These are phyloP conservation scores for Castor canadensis DNA, from an alignment of 2,113 vertebrate species.

Conservation along the genomic window DNA sequence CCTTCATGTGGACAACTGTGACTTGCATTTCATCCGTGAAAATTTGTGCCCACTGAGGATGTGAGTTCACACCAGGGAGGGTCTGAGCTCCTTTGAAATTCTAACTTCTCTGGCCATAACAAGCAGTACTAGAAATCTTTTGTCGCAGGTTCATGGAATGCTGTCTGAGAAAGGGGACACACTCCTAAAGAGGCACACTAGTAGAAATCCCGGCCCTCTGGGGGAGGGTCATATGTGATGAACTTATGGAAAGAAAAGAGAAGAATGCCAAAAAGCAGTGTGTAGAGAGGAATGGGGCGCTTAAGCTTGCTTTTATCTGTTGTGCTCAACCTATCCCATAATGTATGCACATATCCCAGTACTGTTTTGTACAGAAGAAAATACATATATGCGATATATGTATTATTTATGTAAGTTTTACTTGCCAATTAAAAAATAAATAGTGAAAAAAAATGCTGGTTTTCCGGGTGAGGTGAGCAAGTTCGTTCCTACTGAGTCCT, in stretches of 20 bases:
- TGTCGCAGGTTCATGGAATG: rapidly evolving
- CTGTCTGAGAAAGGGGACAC: not conserved
- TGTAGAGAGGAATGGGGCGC: not conserved
- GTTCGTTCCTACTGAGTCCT: not conserved
- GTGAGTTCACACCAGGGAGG: rapidly evolving
- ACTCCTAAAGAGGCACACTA: not conserved
- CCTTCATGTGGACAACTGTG: not conserved
- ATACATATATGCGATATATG: no score
- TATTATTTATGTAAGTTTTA: not conserved
- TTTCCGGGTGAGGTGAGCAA: not conserved
- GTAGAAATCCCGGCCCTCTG: not conserved
- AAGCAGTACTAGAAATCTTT: not conserved
- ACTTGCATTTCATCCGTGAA: conserved; percentile 35
- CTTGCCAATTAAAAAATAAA: not conserved
- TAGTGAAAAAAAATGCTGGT: not conserved
- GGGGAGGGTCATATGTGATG: not conserved
- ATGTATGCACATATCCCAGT: no score
- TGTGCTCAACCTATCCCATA: not conserved
- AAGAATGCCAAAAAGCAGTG: not conserved
- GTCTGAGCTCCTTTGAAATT: rapidly evolving
- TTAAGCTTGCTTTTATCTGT: not conserved
- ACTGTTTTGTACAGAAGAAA: not conserved
- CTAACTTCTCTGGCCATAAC: not conserved
- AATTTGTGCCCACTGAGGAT: not conserved
- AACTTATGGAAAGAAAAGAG: not conserved